phyloP scores from a whole-genome alignment of 1,140 invertebrate genomes.

The Drosophila bocki region DNA sequence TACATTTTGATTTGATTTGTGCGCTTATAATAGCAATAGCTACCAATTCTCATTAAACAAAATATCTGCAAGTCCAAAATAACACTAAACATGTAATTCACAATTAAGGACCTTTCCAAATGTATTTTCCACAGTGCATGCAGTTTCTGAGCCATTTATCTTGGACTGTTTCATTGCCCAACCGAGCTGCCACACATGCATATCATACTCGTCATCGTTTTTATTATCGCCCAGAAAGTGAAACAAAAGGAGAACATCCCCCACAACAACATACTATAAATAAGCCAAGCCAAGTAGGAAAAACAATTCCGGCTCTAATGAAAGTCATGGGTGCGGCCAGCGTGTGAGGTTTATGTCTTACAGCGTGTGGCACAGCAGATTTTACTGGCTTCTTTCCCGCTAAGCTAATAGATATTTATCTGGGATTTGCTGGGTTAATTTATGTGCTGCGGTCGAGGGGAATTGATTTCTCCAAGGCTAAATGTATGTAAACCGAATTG shows the following conservation, averaged over 20 bases:
- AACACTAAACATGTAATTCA: not conserved
- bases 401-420: conserved; percentile 58
- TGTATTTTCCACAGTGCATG: conserved; percentile 24
- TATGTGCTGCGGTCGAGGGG: conserved; percentile 18
- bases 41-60: not conserved
- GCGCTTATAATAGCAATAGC: not conserved
- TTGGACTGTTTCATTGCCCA: conserved; percentile 43
- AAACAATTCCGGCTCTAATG: conserved; percentile 56
- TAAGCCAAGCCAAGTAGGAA: conserved; percentile 45
- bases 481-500: conserved; percentile 32
- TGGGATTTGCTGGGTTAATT: conserved; percentile 33
- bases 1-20: too few relatives aligned
- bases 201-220: conserved; percentile 65
- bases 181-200: conserved; percentile 53
- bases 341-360: conserved; percentile 47
- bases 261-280: conserved; percentile 29
- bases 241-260: conserved; percentile 24
- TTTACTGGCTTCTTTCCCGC: conserved; percentile 27
- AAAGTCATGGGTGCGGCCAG: conserved; percentile 41
- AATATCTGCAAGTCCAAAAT: too few relatives aligned
- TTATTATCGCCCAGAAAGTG: conserved; percentile 51
- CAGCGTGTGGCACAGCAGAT: conserved; percentile 43
- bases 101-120: not conserved
- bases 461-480: conserved; percentile 37
- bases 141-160: conserved; percentile 41